Conservation (phyloP, 2,113 vertebrate species). For the Vulpes vulpes region DNA sequence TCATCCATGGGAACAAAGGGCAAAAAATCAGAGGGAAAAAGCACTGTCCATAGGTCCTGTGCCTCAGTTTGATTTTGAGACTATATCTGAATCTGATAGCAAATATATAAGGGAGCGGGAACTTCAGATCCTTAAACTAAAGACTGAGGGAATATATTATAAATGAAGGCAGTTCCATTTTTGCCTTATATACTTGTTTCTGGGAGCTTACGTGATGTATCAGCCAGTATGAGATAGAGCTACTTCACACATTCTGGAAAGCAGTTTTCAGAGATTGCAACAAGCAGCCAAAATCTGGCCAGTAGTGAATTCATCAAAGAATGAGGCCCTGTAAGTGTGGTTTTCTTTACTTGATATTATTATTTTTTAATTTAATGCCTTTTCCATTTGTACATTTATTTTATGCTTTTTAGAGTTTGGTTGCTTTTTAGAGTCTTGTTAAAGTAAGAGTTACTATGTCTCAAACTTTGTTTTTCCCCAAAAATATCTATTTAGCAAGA, state of each 20-base stretch:
- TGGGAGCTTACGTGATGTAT: neutral
- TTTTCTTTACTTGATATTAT: neutral
- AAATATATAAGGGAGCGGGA: neutral
- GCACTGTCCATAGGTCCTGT: neutral
- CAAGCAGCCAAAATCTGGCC: neutral
- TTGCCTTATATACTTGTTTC: neutral
- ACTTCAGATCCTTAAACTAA: neutral
- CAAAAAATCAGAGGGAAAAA: neutral
- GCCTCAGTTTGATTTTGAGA: neutral
- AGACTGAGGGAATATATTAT: neutral
- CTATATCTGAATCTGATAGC: neutral
- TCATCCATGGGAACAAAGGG: neutral
- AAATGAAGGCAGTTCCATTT: neutral
- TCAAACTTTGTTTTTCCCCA: neutral
- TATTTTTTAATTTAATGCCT: neutral
- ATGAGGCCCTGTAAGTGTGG: neutral
- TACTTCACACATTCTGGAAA: neutral
- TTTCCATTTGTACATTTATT: slow-evolving; percentile 3
- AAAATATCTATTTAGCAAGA: neutral
- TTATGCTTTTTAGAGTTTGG: slow-evolving; percentile 6
- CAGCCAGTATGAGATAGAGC: neutral
- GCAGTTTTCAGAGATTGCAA: neutral
- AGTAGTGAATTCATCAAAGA: neutral
- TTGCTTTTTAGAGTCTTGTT: neutral
- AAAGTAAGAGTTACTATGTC: slow-evolving; percentile 28